Conservation (phyloP, 2,888 invertebrate species). For the Serrognathus titanus region DNA sequence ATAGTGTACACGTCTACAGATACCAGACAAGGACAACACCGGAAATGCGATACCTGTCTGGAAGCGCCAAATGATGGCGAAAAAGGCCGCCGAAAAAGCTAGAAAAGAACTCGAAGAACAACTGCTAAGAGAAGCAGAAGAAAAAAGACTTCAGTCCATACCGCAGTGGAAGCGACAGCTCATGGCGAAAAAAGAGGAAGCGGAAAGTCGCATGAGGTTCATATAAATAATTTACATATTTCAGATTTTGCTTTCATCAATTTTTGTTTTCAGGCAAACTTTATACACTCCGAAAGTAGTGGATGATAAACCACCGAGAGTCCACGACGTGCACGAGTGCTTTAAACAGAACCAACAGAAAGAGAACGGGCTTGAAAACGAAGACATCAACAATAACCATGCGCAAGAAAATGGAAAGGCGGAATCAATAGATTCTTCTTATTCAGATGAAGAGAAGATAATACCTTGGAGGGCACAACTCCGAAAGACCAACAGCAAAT, state of each 20-base stretch:
- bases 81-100: conserved; percentile 91
- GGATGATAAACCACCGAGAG: conserved; percentile 54
- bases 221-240: conserved; percentile 18
- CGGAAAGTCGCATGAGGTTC: conserved; percentile 73
- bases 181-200: conserved; percentile 75
- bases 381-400: conserved; percentile 40
- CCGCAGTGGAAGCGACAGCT: conserved; percentile 94
- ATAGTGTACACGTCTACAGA: conserved; percentile 52
- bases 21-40: conserved; percentile 83
- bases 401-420: conserved; percentile 39
- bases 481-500: conserved; percentile 85
- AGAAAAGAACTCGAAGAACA: conserved; percentile 86
- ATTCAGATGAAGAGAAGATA: conserved; percentile 48
- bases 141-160: conserved; percentile 78
- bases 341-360: conserved; percentile 46
- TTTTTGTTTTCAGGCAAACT: conserved; percentile 53
- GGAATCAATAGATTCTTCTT: conserved; percentile 24
- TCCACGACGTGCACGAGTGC: conserved; percentile 43
- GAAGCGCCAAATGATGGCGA: conserved; percentile 94
- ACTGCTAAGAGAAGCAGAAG: conserved; percentile 78
- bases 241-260: not conserved
- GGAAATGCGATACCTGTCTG: conserved; percentile 90
- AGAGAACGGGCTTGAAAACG: conserved; percentile 34
- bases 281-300: conserved; percentile 70
- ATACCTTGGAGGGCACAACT: conserved; percentile 89